Evolutionary conservation across 2,888 invertebrate genomes (phyloP).

Genomic region (Trissonchulus sp.): DNA sequence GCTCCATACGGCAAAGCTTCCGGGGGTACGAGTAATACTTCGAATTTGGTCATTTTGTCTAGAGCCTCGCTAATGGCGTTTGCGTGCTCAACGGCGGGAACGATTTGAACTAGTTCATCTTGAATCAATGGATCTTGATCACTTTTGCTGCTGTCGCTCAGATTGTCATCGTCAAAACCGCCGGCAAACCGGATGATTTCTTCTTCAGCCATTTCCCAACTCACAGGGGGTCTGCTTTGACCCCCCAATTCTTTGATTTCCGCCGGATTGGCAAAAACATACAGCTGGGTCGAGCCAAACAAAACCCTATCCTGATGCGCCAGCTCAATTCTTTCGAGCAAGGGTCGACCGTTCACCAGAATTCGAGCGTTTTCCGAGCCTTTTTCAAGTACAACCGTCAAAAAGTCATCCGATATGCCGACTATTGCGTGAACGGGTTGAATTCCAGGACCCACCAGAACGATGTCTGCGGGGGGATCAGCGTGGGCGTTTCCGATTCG

Average conservation of each 20-base stretch:
- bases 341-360: conserved; percentile 57
- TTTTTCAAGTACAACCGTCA: conserved; percentile 11
- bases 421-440: conserved; percentile 27
- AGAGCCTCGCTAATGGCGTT: conserved; percentile 58
- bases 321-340: conserved; percentile 52
- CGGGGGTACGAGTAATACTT: conserved; percentile 56
- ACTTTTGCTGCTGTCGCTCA: neutral
- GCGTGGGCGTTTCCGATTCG: conserved; percentile 52
- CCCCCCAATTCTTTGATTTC: conserved; percentile 39
- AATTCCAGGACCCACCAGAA: conserved; percentile 54
- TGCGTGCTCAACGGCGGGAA: conserved; percentile 57
- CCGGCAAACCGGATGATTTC: conserved; percentile 17
- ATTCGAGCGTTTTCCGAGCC: conserved; percentile 39
- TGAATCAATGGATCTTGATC: conserved; percentile 47
- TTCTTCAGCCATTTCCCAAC: conserved; percentile 29
- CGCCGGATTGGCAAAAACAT: conserved; percentile 56
- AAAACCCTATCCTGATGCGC: conserved; percentile 57
- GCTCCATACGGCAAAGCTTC: conserved; percentile 54
- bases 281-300: conserved; percentile 58
- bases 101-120: conserved; percentile 56
- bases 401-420: neutral
- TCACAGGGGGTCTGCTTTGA: conserved; percentile 31
- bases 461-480: conserved; percentile 51
- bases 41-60: conserved; percentile 57
- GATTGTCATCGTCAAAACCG: conserved; percentile 19